These are phyloP conservation scores for Amia ocellicauda DNA, from an alignment of 2,113 vertebrate species.

Conservation along the genomic window DNA sequence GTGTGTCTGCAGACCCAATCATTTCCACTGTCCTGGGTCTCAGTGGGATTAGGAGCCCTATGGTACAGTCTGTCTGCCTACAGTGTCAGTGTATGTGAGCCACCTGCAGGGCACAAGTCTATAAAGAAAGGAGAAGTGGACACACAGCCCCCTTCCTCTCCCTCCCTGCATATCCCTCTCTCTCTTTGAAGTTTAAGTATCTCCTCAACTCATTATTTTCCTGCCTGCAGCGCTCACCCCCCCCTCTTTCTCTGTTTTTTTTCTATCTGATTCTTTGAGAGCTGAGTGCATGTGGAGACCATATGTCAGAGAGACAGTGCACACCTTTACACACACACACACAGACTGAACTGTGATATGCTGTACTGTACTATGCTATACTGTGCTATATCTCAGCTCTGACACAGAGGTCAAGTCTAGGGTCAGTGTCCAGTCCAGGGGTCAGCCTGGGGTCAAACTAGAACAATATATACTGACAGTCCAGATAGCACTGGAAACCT, in stretches of 20 bases:
- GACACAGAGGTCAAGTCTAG: too few relatives aligned
- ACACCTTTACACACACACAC: constrained; percentile 33
- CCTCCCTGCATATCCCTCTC: neutral
- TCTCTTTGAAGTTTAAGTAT: constrained; percentile 43
- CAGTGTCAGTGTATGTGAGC: neutral
- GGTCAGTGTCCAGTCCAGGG: too few relatives aligned
- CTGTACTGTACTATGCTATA: too few relatives aligned
- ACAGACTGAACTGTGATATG: too few relatives aligned
- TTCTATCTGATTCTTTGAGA: constrained; percentile 30
- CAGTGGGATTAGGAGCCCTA: too few relatives aligned
- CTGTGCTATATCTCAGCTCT: too few relatives aligned
- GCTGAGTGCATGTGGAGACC: constrained; percentile 59
- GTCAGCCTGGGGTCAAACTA: too few relatives aligned
- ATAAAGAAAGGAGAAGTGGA: neutral
- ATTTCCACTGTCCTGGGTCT: too few relatives aligned
- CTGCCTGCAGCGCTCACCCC: constrained; percentile 38
- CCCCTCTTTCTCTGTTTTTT: constrained; percentile 16
- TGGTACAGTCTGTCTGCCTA: neutral
- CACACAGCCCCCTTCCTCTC: neutral
- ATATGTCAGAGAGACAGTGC: constrained; percentile 41
- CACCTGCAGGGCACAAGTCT: constrained; percentile 6
- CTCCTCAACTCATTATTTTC: constrained; percentile 51
- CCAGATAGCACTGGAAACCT: too few relatives aligned
- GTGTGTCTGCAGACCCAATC: too few relatives aligned
- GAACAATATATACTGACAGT: too few relatives aligned